Conservation (phyloP, 2,113 vertebrate species). For the Heteronetta atricapilla region DNA sequence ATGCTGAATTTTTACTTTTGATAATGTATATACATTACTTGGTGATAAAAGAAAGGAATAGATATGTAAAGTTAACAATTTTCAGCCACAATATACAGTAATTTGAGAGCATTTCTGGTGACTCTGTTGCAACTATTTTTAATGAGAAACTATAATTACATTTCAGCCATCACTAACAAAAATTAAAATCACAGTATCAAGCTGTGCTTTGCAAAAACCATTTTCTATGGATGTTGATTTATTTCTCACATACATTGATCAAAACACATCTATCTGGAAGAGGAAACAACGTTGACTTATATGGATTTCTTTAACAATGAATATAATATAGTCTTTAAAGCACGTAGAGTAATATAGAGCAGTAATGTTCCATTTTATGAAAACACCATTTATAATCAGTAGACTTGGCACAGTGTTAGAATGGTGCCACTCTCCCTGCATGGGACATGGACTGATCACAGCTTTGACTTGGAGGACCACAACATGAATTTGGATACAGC, state of each 20-base stretch:
- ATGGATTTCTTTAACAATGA: neutral
- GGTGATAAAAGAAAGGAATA: neutral
- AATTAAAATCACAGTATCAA: neutral
- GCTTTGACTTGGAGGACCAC: neutral
- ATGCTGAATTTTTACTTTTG: neutral
- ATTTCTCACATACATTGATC: neutral
- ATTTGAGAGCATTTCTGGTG: neutral
- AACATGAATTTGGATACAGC: neutral
- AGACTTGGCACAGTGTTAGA: neutral
- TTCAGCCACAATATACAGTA: neutral
- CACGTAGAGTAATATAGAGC: neutral
- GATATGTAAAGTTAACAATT: neutral
- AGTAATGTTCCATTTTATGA: neutral
- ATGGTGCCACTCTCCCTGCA: neutral
- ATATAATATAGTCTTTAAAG: neutral
- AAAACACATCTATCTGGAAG: neutral
- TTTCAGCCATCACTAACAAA: neutral
- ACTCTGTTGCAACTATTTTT: neutral
- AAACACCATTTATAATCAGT: neutral
- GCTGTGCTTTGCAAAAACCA: neutral
- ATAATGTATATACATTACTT: neutral
- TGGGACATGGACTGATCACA: neutral
- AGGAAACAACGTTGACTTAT: neutral
- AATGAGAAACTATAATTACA: neutral
- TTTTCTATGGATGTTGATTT: neutral